These are phyloP conservation scores for Scrobipalpa costella DNA, from an alignment of 2,888 invertebrate species.

Conservation along the genomic window DNA sequence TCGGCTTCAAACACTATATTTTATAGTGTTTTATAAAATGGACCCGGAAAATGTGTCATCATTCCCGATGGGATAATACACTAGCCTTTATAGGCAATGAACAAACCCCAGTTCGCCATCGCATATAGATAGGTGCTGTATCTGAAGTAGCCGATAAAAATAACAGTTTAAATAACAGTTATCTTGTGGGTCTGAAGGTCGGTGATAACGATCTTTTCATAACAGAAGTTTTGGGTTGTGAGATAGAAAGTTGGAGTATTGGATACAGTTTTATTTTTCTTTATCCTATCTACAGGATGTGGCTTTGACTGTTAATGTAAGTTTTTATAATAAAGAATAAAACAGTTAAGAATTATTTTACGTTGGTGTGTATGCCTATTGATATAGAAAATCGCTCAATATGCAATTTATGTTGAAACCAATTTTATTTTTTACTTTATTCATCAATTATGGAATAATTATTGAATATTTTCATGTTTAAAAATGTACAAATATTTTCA, in stretches of 20 bases:
- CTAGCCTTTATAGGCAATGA: constrained; percentile 8
- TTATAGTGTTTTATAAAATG: constrained; percentile 2
- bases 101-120: neutral
- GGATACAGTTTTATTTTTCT: too few species aligned
- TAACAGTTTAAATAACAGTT: constrained; percentile 10
- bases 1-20: neutral
- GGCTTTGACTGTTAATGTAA: too few species aligned
- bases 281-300: too few species aligned
- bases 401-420: too few species aligned
- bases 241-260: neutral
- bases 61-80: constrained; percentile 1
- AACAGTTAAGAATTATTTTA: too few species aligned
- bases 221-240: neutral
- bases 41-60: neutral
- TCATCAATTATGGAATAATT: too few species aligned
- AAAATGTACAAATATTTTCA: too few species aligned
- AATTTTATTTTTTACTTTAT: too few species aligned
- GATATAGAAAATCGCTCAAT: too few species aligned
- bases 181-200: neutral
- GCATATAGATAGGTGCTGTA: neutral
- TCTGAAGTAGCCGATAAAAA: neutral
- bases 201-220: neutral
- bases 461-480: too few species aligned
- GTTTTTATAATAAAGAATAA: too few species aligned
- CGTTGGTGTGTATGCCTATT: too few species aligned